Evolutionary conservation across 2,797 vertebrate genomes (phyloP).

Genomic region (Neopelma chrysocephalum): DNA sequence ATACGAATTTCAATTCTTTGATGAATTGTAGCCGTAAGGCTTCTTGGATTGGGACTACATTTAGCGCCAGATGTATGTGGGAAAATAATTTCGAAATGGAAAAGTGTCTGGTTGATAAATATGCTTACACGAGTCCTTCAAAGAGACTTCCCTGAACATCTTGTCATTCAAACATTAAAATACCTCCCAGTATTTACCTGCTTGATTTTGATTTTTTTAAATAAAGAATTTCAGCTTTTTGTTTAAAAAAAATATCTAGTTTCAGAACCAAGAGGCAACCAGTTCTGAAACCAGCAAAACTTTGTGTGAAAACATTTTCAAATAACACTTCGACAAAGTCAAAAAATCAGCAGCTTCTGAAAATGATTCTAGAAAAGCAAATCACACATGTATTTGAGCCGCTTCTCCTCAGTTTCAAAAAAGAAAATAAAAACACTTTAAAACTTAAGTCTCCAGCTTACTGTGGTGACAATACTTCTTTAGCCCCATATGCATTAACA

Average conservation of each 20-base stretch:
- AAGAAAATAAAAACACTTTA: slow-evolving; percentile 21
- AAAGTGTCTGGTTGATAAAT: neutral
- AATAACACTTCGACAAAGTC: neutral
- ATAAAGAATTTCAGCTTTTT: neutral
- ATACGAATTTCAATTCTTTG: neutral
- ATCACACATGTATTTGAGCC: neutral
- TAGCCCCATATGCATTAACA: neutral
- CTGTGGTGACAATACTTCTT: neutral
- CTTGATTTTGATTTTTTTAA: neutral
- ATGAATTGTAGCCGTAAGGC: neutral
- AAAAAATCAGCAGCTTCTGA: slow-evolving; percentile 9
- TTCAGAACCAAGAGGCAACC: neutral
- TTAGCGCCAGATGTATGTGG: neutral
- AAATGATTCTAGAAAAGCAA: neutral
- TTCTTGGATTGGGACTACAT: neutral
- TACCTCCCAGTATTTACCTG: neutral
- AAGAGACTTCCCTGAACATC: neutral
- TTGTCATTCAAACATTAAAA: neutral
- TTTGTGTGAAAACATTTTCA: neutral
- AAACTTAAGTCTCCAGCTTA: slow-evolving; percentile 46
- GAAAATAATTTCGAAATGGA: neutral
- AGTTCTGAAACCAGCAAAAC: neutral
- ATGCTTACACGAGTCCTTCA: neutral
- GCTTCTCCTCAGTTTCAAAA: neutral
- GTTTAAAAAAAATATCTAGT: neutral